Evolutionary conservation across 2,797 vertebrate species (phyloP).

Genomic region (Heterohyrax brucei): DNA sequence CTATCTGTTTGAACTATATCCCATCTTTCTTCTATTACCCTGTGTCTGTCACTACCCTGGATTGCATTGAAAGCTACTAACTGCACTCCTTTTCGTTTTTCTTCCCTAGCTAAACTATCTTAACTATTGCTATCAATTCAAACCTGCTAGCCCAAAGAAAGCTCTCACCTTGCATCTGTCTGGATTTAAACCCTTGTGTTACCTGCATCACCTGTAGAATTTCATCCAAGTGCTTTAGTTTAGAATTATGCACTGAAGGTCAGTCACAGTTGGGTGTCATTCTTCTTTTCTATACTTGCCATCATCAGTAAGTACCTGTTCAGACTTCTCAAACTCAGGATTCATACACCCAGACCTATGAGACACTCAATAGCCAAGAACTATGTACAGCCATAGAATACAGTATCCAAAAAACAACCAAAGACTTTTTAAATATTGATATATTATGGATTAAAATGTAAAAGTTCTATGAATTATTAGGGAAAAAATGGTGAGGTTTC

Average conservation of each 20-base stretch:
- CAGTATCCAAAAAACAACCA: slow-evolving; percentile 34
- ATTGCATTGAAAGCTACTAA: background rate
- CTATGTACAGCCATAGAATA: background rate
- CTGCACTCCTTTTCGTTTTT: background rate
- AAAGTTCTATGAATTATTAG: slow-evolving; percentile 12
- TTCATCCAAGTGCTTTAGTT: background rate
- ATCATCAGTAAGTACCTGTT: background rate
- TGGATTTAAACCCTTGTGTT: background rate
- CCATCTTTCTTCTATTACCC: background rate
- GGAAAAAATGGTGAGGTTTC: background rate
- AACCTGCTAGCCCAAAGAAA: background rate
- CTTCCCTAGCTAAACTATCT: background rate
- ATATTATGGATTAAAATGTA: background rate
- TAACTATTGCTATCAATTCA: slow-evolving; percentile 13
- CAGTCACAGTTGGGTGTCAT: background rate
- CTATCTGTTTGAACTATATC: background rate
- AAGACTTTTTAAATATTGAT: background rate
- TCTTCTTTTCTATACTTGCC: background rate
- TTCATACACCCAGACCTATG: background rate
- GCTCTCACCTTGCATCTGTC: background rate
- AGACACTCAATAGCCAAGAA: background rate
- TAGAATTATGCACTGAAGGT: background rate
- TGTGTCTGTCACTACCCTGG: background rate
- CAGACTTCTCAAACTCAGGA: background rate
- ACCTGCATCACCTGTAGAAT: background rate